phyloP scores from a whole-genome alignment of 2,888 invertebrate genomes.

The Pandemis heparana region DNA sequence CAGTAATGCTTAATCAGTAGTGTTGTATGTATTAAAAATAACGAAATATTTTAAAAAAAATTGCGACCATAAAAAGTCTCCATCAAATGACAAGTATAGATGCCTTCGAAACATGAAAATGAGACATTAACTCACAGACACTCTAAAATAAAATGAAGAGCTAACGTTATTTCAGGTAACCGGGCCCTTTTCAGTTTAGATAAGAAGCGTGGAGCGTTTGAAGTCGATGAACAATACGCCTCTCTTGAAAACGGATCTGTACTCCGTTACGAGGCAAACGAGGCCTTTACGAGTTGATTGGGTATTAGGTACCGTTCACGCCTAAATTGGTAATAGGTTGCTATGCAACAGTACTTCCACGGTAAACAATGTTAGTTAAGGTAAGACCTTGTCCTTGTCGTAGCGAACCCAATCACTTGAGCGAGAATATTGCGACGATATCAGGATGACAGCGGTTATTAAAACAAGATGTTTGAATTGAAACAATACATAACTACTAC shows the following conservation, averaged over 20 bases:
- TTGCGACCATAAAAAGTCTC: neutral
- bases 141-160: slow-evolving; percentile 24
- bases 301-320: slow-evolving; percentile 15
- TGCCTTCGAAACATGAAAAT: neutral
- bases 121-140: slow-evolving; percentile 10
- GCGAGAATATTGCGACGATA: neutral
- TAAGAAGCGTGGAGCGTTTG: slow-evolving; percentile 13
- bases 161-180: slow-evolving; percentile 15
- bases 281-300: slow-evolving; percentile 18
- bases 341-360: slow-evolving; percentile 1
- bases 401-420: neutral
- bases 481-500: neutral
- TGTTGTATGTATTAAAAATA: neutral
- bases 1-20: too few relatives aligned
- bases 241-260: slow-evolving; percentile 11
- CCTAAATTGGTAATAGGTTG: slow-evolving; percentile 11
- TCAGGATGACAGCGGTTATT: neutral
- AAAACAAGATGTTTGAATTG: neutral
- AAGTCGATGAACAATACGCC: slow-evolving; percentile 21
- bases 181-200: slow-evolving; percentile 16
- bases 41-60: neutral
- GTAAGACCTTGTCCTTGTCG: slow-evolving; percentile 1
- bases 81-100: neutral
- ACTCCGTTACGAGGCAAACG: slow-evolving; percentile 10
- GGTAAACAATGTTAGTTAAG: neutral